phyloP scores from a whole-genome alignment of 2,888 invertebrate genomes.

The Himalopsyche tibetana region DNA sequence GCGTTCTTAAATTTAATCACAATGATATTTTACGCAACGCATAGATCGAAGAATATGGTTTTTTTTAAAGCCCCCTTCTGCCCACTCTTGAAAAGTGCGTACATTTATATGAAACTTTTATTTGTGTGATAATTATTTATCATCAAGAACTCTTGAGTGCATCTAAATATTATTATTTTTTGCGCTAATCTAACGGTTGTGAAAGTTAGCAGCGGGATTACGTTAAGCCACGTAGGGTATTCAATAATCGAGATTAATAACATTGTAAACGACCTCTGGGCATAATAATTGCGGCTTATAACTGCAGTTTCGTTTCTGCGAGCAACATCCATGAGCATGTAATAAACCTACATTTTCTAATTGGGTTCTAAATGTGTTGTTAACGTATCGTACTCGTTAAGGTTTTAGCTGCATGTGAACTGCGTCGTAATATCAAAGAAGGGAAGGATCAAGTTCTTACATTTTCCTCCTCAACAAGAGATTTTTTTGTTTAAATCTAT shows the following conservation, averaged over 20 bases:
- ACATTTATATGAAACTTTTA: too few species aligned
- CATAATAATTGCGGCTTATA: constrained; percentile 27
- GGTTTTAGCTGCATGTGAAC: not conserved
- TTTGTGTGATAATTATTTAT: not conserved
- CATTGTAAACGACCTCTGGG: constrained; percentile 26
- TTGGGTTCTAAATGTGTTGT: constrained; percentile 47
- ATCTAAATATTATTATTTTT: not conserved
- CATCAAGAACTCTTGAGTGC: not conserved
- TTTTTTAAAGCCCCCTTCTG: too few species aligned
- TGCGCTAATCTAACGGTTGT: not conserved
- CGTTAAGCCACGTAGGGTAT: not conserved
- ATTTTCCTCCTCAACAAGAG: too few species aligned
- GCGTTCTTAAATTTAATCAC: too few species aligned
- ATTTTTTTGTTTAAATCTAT: too few species aligned
- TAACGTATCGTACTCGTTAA: constrained; percentile 1
- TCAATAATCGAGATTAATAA: constrained; percentile 30
- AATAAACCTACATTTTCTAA: constrained; percentile 55
- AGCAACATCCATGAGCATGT: constrained; percentile 14
- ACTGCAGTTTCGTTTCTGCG: constrained; percentile 26
- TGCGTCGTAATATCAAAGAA: not conserved
- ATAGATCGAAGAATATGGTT: too few species aligned
- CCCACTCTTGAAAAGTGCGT: too few species aligned
- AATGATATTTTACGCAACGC: too few species aligned
- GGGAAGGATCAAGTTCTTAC: not conserved
- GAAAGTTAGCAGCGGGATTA: not conserved